phyloP scores from a whole-genome alignment of 2,797 vertebrate species.

The Leucoraja ocellata region DNA sequence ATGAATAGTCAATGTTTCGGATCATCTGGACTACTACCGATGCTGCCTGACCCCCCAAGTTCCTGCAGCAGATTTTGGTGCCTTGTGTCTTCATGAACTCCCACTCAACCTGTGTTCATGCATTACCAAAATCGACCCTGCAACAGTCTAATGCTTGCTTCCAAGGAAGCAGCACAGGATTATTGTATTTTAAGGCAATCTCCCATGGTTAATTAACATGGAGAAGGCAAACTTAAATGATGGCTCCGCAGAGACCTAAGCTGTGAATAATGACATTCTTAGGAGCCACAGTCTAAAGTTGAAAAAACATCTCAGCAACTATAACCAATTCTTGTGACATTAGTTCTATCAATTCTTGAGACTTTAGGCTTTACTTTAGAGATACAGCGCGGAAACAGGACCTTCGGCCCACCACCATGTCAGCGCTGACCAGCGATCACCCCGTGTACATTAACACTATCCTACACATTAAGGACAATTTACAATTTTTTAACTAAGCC shows the following conservation, averaged over 20 bases:
- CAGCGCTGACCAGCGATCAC: no score
- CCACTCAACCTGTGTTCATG: background rate
- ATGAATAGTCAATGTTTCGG: no score
- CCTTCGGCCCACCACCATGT: no score
- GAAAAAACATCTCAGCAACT: background rate
- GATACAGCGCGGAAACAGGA: no score
- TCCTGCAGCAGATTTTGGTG: no score
- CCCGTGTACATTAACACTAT: no score
- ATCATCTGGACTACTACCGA: no score
- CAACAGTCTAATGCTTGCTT: background rate
- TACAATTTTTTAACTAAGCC: no score
- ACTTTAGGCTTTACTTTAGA: no score
- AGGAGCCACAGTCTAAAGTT: background rate
- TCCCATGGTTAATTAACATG: background rate
- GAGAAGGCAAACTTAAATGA: background rate
- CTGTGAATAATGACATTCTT: background rate
- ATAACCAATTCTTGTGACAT: background rate
- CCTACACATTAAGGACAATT: no score
- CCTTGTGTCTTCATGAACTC: background rate
- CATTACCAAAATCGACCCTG: background rate
- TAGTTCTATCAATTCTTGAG: background rate
- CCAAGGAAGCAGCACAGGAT: background rate
- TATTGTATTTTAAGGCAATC: background rate
- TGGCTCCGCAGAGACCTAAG: background rate
- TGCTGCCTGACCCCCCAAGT: no score